Conservation (phyloP, 2,113 vertebrate species). For the Lamprotornis superbus region DNA sequence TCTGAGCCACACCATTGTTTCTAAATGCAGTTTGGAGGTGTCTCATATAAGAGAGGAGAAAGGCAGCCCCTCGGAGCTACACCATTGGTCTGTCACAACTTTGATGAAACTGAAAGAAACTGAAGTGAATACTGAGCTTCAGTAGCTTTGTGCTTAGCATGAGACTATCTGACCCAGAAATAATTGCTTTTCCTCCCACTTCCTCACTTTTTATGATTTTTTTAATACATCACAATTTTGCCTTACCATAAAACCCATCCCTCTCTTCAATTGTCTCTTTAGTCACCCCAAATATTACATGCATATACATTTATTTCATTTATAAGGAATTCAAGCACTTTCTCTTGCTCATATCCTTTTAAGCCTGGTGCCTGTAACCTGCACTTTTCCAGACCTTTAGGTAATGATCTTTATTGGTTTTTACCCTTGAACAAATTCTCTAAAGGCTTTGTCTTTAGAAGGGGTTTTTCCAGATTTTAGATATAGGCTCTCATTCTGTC, state of each 20-base stretch:
- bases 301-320: neutral
- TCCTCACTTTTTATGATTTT: neutral
- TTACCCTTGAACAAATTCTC: neutral
- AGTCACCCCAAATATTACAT: neutral
- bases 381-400: neutral
- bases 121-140: neutral
- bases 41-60: neutral
- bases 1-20: neutral
- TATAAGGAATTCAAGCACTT: neutral
- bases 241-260: neutral
- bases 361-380: neutral
- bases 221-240: neutral
- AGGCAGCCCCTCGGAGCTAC: neutral
- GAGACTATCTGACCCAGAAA: neutral
- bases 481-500: neutral
- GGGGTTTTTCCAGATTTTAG: neutral
- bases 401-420: neutral
- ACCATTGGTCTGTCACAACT: neutral
- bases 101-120: neutral
- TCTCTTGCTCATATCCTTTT: neutral
- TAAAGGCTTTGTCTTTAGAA: neutral
- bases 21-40: neutral
- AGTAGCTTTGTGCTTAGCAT: neutral
- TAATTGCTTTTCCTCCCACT: neutral
- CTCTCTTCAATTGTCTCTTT: neutral